A percentile compares a stretch with the other conserved stretches of the same genome.
Conservation (phyloP, 2,113 vertebrate genomes). For the Halichoeres trimaculatus region DNA sequence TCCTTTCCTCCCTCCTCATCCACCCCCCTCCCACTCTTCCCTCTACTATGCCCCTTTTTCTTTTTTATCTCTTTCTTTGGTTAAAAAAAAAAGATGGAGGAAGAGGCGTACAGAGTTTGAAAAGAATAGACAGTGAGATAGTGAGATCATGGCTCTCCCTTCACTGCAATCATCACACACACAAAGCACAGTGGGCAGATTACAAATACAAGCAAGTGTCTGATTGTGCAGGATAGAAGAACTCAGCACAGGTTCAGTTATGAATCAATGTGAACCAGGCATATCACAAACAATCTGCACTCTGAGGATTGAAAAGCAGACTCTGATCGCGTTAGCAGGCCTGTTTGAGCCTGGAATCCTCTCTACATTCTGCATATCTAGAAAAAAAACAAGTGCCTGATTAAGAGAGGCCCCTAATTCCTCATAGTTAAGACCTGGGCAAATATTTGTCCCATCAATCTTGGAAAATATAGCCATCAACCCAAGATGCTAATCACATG, state of each 20-base stretch:
- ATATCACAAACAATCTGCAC: conserved; percentile 23
- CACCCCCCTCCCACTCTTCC: conserved; percentile 2
- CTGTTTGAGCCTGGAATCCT: conserved; percentile 2
- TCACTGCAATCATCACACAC: conserved; percentile 3
- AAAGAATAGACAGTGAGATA: conserved; percentile 28
- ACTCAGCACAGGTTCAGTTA: conserved; percentile 1
- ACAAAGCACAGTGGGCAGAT: conserved; percentile 1
- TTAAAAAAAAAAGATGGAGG: conserved; percentile 25
- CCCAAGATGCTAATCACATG: conserved; percentile 79
- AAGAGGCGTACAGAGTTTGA: conserved; percentile 19
- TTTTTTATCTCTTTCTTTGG: conserved; percentile 28
- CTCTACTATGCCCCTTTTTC: conserved; percentile 23
- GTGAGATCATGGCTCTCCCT: conserved; percentile 45
- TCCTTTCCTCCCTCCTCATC: background rate
- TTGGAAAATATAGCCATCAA: conserved; percentile 81
- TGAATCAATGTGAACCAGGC: conserved; percentile 17
- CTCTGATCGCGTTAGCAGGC: conserved; percentile 1
- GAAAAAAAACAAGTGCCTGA: conserved; percentile 56
- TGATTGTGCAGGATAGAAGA: conserved; percentile 9
- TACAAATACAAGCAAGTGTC: background rate
- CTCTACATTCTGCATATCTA: conserved; percentile 31
- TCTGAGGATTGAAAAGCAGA: background rate
- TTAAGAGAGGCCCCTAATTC: conserved; percentile 70
- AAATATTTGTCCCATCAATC: conserved; percentile 84
- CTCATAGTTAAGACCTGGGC: conserved; percentile 71